phyloP scores from a whole-genome alignment of 2,888 invertebrate species.

The Minunthozetes semirufus region DNA sequence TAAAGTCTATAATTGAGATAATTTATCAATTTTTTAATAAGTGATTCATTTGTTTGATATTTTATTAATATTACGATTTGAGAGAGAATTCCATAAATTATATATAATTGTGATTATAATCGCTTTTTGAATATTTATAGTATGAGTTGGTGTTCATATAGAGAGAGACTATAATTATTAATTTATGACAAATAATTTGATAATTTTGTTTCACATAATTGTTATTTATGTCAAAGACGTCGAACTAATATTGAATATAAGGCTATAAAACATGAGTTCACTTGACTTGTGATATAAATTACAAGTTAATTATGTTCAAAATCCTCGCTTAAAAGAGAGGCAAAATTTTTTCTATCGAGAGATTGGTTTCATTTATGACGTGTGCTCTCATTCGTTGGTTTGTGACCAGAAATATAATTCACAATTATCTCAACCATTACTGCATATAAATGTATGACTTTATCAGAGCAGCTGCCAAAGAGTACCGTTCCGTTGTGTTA shows the following conservation, averaged over 20 bases:
- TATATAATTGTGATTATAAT: too few relatives aligned
- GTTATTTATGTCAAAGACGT: slow-evolving; percentile 5
- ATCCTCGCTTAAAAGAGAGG: background rate
- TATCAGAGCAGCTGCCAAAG: slow-evolving; percentile 10
- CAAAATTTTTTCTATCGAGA: background rate
- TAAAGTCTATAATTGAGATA: too few relatives aligned
- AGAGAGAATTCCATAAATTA: too few relatives aligned
- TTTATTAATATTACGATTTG: too few relatives aligned
- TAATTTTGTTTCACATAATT: slow-evolving; percentile 7
- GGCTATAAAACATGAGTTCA: background rate
- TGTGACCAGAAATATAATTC: slow-evolving; percentile 24
- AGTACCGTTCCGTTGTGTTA: background rate
- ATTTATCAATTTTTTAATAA: too few relatives aligned
- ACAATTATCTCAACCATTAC: slow-evolving; percentile 3
- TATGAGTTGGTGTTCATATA: too few relatives aligned
- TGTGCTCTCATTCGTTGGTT: background rate
- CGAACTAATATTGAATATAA: background rate
- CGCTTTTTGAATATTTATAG: too few relatives aligned
- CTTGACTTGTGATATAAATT: slow-evolving; percentile 1
- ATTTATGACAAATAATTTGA: slow-evolving; percentile 10
- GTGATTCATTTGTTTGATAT: too few relatives aligned
- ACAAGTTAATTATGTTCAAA: slow-evolving; percentile 14
- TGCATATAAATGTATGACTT: slow-evolving; percentile 6
- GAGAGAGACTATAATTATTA: background rate
- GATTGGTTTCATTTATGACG: background rate